A percentile compares a stretch with the other conserved stretches of the same genome.
Conservation (phyloP, 92 coral and sea anemone genomes). For the Chrysogorgia sp. region DNA sequence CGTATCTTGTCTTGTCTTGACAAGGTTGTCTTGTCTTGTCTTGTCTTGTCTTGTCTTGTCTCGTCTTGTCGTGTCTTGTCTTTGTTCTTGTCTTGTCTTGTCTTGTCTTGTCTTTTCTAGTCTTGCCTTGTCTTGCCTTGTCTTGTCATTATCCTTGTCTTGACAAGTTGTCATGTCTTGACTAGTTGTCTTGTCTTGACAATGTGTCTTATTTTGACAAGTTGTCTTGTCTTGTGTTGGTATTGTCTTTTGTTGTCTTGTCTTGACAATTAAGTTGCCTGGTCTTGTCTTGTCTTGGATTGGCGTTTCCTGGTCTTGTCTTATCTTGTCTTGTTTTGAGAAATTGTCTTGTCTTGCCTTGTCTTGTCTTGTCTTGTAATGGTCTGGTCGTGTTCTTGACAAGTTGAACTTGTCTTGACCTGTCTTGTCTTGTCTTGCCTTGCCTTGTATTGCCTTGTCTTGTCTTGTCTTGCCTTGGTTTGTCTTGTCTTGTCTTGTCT, state of each 20-base stretch:
- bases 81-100: too few relatives aligned
- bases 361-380: background rate
- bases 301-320: conserved; percentile 1
- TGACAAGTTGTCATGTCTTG: too few relatives aligned
- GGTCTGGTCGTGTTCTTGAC: too few relatives aligned
- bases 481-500: background rate
- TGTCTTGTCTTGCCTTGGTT: background rate
- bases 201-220: background rate
- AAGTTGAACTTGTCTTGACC: background rate
- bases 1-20: too few relatives aligned
- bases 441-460: too few relatives aligned
- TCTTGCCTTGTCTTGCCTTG: conserved; percentile 4
- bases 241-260: background rate
- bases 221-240: background rate
- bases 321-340: conserved; percentile 3
- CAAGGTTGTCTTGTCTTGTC: too few relatives aligned
- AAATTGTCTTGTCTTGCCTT: too few relatives aligned
- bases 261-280: background rate
- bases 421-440: background rate
- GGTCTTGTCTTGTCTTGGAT: conserved; percentile 1
- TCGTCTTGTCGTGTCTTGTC: conserved; percentile 6
- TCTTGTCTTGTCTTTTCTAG: too few relatives aligned
- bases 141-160: conserved; percentile 3
- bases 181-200: conserved; percentile 9
- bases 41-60: conserved; percentile 12